Evolutionary conservation across 2,888 invertebrate species (phyloP).

Genomic region (Chalcosyrphus nemorum): DNA sequence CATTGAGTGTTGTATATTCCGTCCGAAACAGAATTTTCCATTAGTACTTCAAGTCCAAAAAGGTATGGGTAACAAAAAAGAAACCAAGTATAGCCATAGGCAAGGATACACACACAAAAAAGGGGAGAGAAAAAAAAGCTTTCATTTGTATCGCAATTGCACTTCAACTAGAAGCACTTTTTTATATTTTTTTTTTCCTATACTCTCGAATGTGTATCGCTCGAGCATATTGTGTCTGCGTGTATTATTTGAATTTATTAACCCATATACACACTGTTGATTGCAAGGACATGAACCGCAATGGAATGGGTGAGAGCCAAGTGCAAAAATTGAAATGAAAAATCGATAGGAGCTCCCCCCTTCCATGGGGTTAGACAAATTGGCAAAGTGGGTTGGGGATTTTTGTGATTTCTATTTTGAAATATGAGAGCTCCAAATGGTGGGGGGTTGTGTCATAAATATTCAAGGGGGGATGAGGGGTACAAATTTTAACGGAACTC

Average conservation of each 20-base stretch:
- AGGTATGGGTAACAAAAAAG: slow-evolving; percentile 21
- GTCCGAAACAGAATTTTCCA: slow-evolving; percentile 56
- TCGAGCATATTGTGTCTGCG: slow-evolving; percentile 23
- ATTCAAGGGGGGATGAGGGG: slow-evolving; percentile 2
- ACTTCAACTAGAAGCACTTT: slow-evolving; percentile 38
- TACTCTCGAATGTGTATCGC: background rate
- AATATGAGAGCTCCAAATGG: too few relatives aligned
- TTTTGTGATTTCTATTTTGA: slow-evolving; percentile 60
- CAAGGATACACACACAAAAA: slow-evolving; percentile 9
- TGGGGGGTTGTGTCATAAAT: slow-evolving; percentile 57
- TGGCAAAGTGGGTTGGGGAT: slow-evolving; percentile 19
- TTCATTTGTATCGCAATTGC: slow-evolving; percentile 44
- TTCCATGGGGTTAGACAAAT: slow-evolving; percentile 55
- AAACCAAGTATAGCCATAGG: slow-evolving; percentile 54
- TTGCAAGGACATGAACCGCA: slow-evolving; percentile 16
- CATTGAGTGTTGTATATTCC: slow-evolving; percentile 29
- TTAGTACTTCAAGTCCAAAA: slow-evolving; percentile 37
- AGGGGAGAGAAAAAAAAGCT: slow-evolving; percentile 8
- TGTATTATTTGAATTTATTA: slow-evolving; percentile 67
- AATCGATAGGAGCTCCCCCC: slow-evolving; percentile 60
- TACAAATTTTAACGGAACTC: background rate
- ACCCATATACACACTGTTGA: slow-evolving; percentile 54
- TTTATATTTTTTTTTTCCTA: background rate
- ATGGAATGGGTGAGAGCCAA: background rate
- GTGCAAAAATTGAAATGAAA: slow-evolving; percentile 19